phyloP scores from a whole-genome alignment of 2,113 vertebrate species.

The Scytalopus superciliaris region DNA sequence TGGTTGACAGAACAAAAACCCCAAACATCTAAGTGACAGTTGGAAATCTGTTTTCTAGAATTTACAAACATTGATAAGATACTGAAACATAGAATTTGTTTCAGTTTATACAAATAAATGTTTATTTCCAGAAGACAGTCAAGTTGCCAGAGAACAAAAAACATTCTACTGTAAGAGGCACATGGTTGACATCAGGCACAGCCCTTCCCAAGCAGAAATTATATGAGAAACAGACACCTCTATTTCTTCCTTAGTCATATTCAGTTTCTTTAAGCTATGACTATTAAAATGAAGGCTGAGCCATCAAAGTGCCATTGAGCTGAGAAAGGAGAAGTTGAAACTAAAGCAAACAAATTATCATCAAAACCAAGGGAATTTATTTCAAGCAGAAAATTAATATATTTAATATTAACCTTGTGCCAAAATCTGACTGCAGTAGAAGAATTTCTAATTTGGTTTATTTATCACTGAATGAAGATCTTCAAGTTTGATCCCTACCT shows the following conservation, averaged over 20 bases:
- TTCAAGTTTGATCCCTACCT: not conserved
- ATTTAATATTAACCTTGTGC: not conserved
- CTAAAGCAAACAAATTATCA: not conserved
- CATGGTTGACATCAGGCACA: constrained; percentile 27
- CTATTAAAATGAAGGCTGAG: not conserved
- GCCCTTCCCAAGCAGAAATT: not conserved
- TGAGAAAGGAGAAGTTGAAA: not conserved
- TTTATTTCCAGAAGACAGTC: constrained; percentile 7
- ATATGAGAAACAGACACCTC: not conserved
- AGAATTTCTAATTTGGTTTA: not conserved
- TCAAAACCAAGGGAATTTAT: not conserved
- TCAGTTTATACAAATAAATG: not conserved
- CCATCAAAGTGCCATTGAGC: not conserved
- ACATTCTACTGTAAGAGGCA: not conserved
- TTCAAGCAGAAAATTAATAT: not conserved
- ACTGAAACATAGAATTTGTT: constrained; percentile 17
- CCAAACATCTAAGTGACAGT: not conserved
- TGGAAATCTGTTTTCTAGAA: constrained; percentile 5
- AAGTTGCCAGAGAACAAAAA: constrained; percentile 23
- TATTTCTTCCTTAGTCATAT: not conserved
- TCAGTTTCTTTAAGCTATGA: not conserved
- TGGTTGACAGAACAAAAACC: not conserved
- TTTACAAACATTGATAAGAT: constrained; percentile 30
- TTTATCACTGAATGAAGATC: not conserved
- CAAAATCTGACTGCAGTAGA: not conserved